Evolutionary conservation across 1,140 invertebrate species (phyloP).

Genomic region (Trinorchestia longiramus): DNA sequence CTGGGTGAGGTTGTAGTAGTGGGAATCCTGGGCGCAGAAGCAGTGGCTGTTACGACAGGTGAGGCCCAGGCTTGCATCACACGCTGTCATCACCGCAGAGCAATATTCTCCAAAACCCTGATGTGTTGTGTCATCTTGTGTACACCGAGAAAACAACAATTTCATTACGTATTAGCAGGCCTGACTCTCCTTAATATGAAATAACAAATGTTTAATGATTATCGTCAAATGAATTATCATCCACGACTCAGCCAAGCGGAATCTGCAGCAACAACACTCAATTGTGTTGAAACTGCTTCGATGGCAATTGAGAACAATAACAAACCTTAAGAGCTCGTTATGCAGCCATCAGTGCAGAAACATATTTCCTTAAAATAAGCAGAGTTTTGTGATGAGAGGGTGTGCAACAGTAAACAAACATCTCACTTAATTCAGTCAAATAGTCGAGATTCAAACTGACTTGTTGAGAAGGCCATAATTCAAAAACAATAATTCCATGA

Average conservation of each 20-base stretch:
- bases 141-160: not conserved
- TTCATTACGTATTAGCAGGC: not conserved
- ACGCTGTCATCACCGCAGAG: slow-evolving; percentile 39
- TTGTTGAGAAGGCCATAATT: too few species aligned
- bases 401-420: not conserved
- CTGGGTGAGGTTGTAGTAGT: slow-evolving; percentile 3
- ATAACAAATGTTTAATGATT: not conserved
- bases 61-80: not conserved
- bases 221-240: not conserved
- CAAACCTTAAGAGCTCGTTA: too few species aligned
- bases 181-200: not conserved
- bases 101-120: not conserved
- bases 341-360: too few species aligned
- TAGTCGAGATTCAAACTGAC: too few species aligned
- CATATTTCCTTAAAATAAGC: not conserved
- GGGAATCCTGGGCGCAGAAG: slow-evolving; percentile 16
- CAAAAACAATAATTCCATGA: too few species aligned
- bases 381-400: not conserved
- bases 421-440: too few species aligned
- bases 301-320: too few species aligned
- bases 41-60: slow-evolving; percentile 19
- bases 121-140: not conserved
- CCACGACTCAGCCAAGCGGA: not conserved
- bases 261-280: too few species aligned
- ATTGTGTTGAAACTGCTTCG: too few species aligned